Base-by-base conservation (phyloP, 2,113 vertebrate genomes). In the Salminus brasiliensis region DNA sequence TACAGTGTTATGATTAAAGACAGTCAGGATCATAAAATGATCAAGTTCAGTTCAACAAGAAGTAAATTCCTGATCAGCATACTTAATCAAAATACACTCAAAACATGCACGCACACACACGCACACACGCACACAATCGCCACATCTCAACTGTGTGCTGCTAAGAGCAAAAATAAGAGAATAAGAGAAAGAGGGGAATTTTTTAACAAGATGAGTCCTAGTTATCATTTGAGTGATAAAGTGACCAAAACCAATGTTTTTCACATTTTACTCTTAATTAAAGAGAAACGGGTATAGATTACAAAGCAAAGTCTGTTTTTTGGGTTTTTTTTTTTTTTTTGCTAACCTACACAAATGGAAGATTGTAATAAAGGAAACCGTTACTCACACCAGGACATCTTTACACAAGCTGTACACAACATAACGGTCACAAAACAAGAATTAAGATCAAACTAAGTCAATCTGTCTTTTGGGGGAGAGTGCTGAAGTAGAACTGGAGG, bases 41-140 rank as follows among this genome's bases (percentile, higher is more conserved):
- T 18, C 10, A 9, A 60, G 13, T 21, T 60, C 30, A 34, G 81
- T 59, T 73, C 84, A 72, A 85, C 85, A 81, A 71, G 39, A 72
- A 78, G 84, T 85, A 85, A 89, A 88, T 83, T 84, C 86, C 81
- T 79, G 84, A 80, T 85, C 83, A 73, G 71, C 67, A 85, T 53
- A 83, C 32, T 68, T 70, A 73, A 72, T 74, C 66, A 72, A 63
- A 76, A 66, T 57, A 76, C 84, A 67, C 81, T 76, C 23, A 72
- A 11, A 82, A 86, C 88, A 85, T 43, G 87, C 90, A 77, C 80
- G 13, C 69, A 45, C 29, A 25, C 78, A 34, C 21, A 45, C 66
- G 45, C 43, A 43, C 9, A 43, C 41, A 43, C 41, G 12, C 9
- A 43, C 41, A 25, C 52, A 59, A 0, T 12, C 55, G n/a, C 29